Evolutionary conservation across 2,113 vertebrate genomes (phyloP).

Genomic region (Theropithecus gelada): DNA sequence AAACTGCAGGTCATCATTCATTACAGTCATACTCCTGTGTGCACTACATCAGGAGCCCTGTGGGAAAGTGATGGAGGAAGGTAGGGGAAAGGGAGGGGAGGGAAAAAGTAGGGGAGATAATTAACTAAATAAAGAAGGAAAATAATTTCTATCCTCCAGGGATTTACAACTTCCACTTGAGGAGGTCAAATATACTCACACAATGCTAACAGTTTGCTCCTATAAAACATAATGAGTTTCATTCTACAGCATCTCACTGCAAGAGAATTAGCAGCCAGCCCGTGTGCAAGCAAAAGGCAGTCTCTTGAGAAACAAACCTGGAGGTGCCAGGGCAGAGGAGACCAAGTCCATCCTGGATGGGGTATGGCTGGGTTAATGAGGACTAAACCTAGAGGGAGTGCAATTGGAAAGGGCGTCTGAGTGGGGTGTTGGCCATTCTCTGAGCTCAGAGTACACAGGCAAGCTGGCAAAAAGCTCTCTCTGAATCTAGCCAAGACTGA

Average conservation of each 20-base stretch:
- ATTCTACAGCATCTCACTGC: neutral
- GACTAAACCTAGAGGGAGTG: neutral
- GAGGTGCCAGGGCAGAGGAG: neutral
- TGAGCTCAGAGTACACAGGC: neutral
- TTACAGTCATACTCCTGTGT: neutral
- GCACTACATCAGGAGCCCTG: accelerated
- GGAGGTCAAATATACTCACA: neutral
- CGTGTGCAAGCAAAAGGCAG: neutral
- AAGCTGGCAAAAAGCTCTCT: neutral
- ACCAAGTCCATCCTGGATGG: neutral
- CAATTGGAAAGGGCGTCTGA: neutral
- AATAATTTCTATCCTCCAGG: neutral
- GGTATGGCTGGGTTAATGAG: neutral
- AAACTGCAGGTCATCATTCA: neutral
- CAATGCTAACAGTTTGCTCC: neutral
- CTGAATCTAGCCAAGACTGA: neutral
- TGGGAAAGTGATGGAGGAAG: neutral
- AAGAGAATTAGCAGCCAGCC: neutral
- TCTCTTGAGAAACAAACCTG: neutral
- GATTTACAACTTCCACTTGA: neutral
- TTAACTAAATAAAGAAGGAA: neutral
- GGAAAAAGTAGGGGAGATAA: neutral
- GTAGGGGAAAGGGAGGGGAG: neutral
- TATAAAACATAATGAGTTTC: neutral
- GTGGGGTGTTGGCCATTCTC: neutral